Evolutionary conservation across 1,140 invertebrate genomes (phyloP), one percentile per base, ranked within the genome.

Genomic region (Drosophila chauvacae): DNA sequence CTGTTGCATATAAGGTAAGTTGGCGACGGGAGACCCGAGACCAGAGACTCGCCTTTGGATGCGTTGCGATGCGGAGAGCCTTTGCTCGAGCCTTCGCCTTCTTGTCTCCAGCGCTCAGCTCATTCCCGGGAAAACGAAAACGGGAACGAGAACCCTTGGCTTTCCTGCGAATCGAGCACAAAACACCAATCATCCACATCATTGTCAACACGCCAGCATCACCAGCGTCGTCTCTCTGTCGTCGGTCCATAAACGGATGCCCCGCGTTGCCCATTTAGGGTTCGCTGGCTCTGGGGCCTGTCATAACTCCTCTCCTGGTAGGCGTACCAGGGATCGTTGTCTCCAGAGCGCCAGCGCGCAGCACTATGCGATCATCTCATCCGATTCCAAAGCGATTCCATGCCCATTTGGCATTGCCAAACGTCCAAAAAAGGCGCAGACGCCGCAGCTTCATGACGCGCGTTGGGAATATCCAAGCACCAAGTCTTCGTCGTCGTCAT

Each of bases 131-230:
- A 78, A 76, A 65, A 80, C 20, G 53, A 78, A 76, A 65, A 80
- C 53, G 53, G 53, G 53, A 56, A 65, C 58, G 70, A 58, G 69
- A 74, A 65, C 69, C 74, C 74, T 77, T 77, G 74, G 57, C 73
- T 77, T 86, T 85, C 82, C 80, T 81, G 77, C 74, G 81, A 85
- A 85, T 85, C 75, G 65, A 51, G 66, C 77, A 84, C 61, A 76
- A 84, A 86, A 85, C 82, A 85, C 74, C 82, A 86, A 86, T 84
- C 84, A 88, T 88, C 63, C 85, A 80, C 84, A 88, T 87, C 80
- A 88, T 84, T 88, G 84, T 87, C 84, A 87, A 85, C 81, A 81
- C 81, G 69, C 74, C 81, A 60, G 70, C 81, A 61, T 85, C 63
- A 63, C 42, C 48, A 30, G n/a, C 47, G 20, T 50, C 68, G 71